Evolutionary conservation across 1,140 invertebrate species (phyloP), one percentile per base, ranked within the genome.

Genomic region (Condylostylus longicornis): DNA sequence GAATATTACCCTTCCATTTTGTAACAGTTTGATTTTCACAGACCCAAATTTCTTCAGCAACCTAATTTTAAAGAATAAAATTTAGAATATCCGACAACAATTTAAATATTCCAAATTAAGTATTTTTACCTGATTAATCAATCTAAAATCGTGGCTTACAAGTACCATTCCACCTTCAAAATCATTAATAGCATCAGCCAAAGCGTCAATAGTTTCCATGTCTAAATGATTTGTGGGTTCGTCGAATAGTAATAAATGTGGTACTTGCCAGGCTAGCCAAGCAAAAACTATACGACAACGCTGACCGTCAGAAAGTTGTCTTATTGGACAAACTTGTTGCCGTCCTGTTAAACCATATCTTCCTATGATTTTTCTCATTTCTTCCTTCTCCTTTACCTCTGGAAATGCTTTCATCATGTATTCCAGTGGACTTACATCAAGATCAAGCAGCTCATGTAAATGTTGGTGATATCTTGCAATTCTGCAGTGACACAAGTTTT

Each of bases 151-250:
- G 75, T 96, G 90, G 66, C 82, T 88, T 52, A 96, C 90, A 6
- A 96, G 68, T 15, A 96, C 87, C 77, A 99, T 82, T 43, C 95
- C 96, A 21, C 96, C 96, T 50, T 94, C 86, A 58, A 97, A 99
- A 47, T 94, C 86, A 55, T 94, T 95, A 36, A 99, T 84, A 14
- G 95, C 96, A 42, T 98, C 93, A 8, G 89, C 96, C 7, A 99
- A 66, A 1, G 94, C 86, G 65, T 99, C 96, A 43, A 98, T 99
- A 0, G 93, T 97, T 66, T 99, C 95, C 79, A 98, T 96, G 55
- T 98, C 95, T 58, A 98, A 75, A 60, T 98, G 94, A 75, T 98
- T 98, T 17, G 94, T 98, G 46, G 94, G 95, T 74, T 98, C 94
- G 63, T 98, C 94, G 18, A 98, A 67, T 5, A 98, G 64, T 27